These are phyloP conservation scores for Ornithoptera alexandrae DNA, from an alignment of 2,888 invertebrate species.

Conservation along the genomic window DNA sequence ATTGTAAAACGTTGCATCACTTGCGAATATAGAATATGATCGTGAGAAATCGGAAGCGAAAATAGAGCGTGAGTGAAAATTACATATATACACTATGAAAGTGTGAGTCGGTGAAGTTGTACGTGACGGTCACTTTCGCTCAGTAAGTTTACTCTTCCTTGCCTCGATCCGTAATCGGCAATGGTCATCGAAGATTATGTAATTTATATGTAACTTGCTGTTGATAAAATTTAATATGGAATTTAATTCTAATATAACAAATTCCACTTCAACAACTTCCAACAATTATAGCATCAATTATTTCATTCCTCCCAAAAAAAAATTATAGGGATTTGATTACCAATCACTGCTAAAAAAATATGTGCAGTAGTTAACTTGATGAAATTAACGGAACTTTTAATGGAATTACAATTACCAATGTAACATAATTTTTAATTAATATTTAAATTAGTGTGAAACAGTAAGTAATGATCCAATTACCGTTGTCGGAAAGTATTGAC, in stretches of 20 bases:
- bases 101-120: conserved; percentile 68
- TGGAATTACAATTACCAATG: background rate
- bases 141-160: conserved; percentile 49
- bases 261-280: too few species aligned
- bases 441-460: background rate
- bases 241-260: background rate
- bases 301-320: background rate
- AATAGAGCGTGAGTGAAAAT: conserved; percentile 69
- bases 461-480: conserved; percentile 46
- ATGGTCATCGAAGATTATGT: background rate
- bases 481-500: conserved; percentile 50
- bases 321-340: background rate
- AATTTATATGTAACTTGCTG: conserved; percentile 36
- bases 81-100: conserved; percentile 61
- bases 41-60: conserved; percentile 70
- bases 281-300: background rate
- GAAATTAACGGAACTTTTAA: background rate
- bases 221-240: conserved; percentile 47
- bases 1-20: conserved; percentile 55
- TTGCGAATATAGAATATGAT: conserved; percentile 54
- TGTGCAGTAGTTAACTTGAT: background rate
- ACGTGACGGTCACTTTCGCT: conserved; percentile 67
- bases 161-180: conserved; percentile 14
- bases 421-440: background rate
- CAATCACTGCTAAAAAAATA: background rate